Conservation (phyloP, 2,797 vertebrate species). For the Lycodopsis pacificus region DNA sequence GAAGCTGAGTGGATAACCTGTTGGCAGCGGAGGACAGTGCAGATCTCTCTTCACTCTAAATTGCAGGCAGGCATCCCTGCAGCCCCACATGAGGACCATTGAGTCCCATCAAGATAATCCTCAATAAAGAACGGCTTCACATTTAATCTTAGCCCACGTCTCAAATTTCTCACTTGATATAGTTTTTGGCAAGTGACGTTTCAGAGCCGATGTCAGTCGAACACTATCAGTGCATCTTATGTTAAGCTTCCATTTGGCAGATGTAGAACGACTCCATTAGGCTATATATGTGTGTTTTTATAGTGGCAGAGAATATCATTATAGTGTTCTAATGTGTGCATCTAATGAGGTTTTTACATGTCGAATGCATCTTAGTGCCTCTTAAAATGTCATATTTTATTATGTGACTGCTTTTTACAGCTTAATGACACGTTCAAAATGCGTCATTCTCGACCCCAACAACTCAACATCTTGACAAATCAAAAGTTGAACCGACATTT, state of each 20-base stretch:
- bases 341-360: slow-evolving; percentile 5
- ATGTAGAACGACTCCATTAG: slow-evolving; percentile 25
- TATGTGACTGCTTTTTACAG: neutral
- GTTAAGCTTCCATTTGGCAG: slow-evolving; percentile 77
- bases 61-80: slow-evolving; percentile 82
- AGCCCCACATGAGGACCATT: slow-evolving; percentile 79
- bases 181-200: slow-evolving; percentile 84
- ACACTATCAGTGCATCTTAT: slow-evolving; percentile 81
- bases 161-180: slow-evolving; percentile 87
- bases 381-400: neutral
- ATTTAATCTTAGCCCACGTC: slow-evolving; percentile 85
- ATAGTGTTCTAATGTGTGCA: slow-evolving; percentile 28
- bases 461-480: neutral
- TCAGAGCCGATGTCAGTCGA: slow-evolving; percentile 82
- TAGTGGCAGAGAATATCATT: slow-evolving; percentile 36
- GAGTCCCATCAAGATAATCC: slow-evolving; percentile 87
- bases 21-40: slow-evolving; percentile 77
- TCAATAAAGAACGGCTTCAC: slow-evolving; percentile 88
- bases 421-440: neutral
- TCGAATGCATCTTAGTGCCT: neutral
- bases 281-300: slow-evolving; percentile 33
- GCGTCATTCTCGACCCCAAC: slow-evolving; percentile 4
- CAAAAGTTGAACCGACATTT: slow-evolving; percentile 22
- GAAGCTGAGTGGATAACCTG: slow-evolving; percentile 80
- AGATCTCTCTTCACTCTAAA: slow-evolving; percentile 83